These are phyloP conservation scores for Notospermus geniculatus DNA, from an alignment of 1,140 invertebrate species.

Conservation along the genomic window DNA sequence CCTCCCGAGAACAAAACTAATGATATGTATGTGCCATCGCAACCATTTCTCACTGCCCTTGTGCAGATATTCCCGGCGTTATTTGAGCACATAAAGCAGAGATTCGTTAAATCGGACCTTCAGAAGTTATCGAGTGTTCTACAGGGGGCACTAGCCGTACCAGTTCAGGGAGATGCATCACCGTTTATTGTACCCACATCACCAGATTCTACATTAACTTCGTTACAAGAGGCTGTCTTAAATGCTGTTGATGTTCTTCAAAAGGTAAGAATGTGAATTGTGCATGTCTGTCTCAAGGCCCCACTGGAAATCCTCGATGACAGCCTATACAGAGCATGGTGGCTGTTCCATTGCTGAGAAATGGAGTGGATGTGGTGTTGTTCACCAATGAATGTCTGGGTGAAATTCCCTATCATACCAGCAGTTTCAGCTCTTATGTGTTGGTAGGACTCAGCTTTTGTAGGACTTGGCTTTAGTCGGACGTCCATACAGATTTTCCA, in stretches of 20 bases:
- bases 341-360: no score
- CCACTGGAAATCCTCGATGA: no score
- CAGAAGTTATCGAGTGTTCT: constrained; percentile 77
- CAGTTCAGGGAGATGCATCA: constrained; percentile 78
- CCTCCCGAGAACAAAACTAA: constrained; percentile 60
- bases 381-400: no score
- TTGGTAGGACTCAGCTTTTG: no score
- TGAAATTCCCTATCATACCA: no score
- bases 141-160: constrained; percentile 74
- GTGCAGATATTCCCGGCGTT: constrained; percentile 92
- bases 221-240: constrained; percentile 79
- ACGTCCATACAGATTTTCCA: no score
- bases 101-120: constrained; percentile 74
- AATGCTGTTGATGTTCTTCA: constrained; percentile 77
- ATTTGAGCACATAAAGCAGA: constrained; percentile 81
- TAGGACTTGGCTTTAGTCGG: no score
- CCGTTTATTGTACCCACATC: constrained; percentile 69
- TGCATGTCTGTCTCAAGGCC: no score
- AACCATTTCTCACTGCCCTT: constrained; percentile 87
- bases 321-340: no score
- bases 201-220: constrained; percentile 72
- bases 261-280: constrained; percentile 60
- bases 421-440: no score
- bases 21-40: constrained; percentile 79
- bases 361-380: no score